These are phyloP conservation scores for Troilus luridus DNA, from an alignment of 2,888 invertebrate species.

Conservation along the genomic window DNA sequence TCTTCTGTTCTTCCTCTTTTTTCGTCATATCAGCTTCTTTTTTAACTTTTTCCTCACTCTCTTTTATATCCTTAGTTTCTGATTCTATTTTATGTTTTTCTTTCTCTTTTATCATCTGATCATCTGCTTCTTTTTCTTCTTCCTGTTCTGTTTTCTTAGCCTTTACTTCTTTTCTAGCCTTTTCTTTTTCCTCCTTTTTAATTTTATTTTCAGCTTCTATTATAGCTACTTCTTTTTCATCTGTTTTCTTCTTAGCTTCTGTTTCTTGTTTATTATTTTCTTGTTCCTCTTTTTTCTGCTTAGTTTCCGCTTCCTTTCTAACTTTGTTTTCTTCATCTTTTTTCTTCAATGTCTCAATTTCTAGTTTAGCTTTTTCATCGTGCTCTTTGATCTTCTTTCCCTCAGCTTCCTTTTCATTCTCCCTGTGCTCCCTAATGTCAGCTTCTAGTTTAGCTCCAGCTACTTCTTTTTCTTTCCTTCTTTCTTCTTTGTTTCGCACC, in stretches of 20 bases:
- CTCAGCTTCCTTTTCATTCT: constrained; percentile 53
- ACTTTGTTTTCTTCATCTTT: constrained; percentile 59
- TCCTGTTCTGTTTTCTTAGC: constrained; percentile 63
- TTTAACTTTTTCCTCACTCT: neutral
- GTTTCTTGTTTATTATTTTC: constrained; percentile 66
- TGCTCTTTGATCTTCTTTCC: constrained; percentile 59
- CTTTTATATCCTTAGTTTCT: neutral
- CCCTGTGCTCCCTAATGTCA: constrained; percentile 61
- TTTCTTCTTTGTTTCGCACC: constrained; percentile 62
- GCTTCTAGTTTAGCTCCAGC: constrained; percentile 61
- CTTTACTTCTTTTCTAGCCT: too few species aligned
- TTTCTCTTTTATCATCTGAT: constrained; percentile 65
- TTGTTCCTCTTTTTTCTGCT: constrained; percentile 66
- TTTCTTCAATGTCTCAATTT: constrained; percentile 55
- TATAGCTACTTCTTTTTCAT: constrained; percentile 54
- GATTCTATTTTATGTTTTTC: constrained; percentile 62
- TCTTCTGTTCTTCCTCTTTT: constrained; percentile 45
- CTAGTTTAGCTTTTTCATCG: constrained; percentile 55
- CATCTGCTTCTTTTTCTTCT: constrained; percentile 66
- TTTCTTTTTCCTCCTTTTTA: constrained; percentile 64
- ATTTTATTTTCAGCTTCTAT: constrained; percentile 64
- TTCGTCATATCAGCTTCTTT: constrained; percentile 52
- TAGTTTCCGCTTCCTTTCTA: constrained; percentile 51
- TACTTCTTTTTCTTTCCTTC: constrained; percentile 56
- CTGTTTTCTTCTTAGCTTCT: constrained; percentile 56